phyloP scores from a whole-genome alignment of 2,797 vertebrate species.

The Lagorchestes hirsutus region DNA sequence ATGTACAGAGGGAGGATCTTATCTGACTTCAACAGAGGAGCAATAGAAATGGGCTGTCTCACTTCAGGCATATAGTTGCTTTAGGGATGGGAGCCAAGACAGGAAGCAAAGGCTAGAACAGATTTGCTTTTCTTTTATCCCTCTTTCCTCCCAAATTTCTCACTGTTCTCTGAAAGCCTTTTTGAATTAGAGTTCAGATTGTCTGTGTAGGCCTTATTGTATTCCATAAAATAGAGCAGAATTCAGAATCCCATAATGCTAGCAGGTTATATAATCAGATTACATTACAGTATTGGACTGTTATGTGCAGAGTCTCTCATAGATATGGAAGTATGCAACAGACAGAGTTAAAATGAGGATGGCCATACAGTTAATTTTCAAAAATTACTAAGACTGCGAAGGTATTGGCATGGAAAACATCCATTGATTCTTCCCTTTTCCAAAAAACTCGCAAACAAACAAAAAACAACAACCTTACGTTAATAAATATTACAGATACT shows the following conservation, averaged over 20 bases:
- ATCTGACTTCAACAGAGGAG: conserved; percentile 77
- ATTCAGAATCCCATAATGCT: not conserved
- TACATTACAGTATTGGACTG: not conserved
- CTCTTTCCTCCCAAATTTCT: not conserved
- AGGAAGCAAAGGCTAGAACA: not conserved
- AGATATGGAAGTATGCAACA: not conserved
- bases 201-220: not conserved
- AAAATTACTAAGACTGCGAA: not conserved
- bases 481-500: not conserved
- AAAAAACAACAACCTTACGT: not conserved
- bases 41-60: conserved; percentile 73
- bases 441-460: not conserved
- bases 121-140: not conserved
- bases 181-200: not conserved
- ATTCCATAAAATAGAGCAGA: conserved; percentile 6
- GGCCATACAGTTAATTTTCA: not conserved
- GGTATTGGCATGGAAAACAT: conserved; percentile 9
- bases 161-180: not conserved
- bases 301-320: not conserved
- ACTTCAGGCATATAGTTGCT: conserved; percentile 27
- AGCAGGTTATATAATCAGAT: not conserved
- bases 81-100: conserved; percentile 37
- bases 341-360: not conserved
- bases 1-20: conserved; percentile 73
- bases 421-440: not conserved